Base-by-base conservation (phyloP, 2,797 vertebrate species). In the Balearica regulorum region DNA sequence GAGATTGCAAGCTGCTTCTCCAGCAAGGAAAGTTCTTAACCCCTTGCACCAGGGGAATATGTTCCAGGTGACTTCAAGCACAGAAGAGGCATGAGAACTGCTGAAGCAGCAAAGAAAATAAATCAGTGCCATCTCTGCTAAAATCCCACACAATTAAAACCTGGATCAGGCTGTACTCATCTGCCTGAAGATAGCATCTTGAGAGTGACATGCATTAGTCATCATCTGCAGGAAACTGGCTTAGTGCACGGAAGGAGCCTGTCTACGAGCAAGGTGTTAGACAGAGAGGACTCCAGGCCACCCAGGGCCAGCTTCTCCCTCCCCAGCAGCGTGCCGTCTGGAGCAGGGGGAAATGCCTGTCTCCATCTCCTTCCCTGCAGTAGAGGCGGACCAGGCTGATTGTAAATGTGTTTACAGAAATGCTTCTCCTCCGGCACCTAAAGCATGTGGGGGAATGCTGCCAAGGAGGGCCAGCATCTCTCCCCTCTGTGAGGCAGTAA, bases 91-190 rank as follows among this genome's bases (percentile, higher is more conserved):
- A 55, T 13, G 91, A 93, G 95, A 97, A 96, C 29, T 51, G 92
- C 97, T 98, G 97, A 97, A 97, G 94, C 94, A 96, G 97, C 97
- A 97, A 91, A 88, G 97, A 94, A 97, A 97, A 96, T 95, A 97
- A 95, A 97, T 97, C 87, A 97, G 96, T 89, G 64, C 97, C 94
- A 92, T 96, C 97, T 98, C 96, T 97, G 97, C 97, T 97, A 95
- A 98, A 98, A 98, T 97, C 97, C 97, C 95, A 97, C 97, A 96
- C 98, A 98, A 97, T 98, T 97, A 98, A 98, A 97, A 96, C 97
- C 97, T 98, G 96, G 96, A 97, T 97, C 93, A 75, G 96, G 93
- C 93, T 96, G 96, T 95, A 61, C 97, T 96, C 95, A 83, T 90
- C 95, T 66, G 93, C 90, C 76, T 89, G 76, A 90, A 94, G 93